A percentile compares a stretch with the other conserved stretches of the same genome.
Evolutionary conservation across 2,797 vertebrate species (phyloP).

Genomic region (Oreortyx pictus): DNA sequence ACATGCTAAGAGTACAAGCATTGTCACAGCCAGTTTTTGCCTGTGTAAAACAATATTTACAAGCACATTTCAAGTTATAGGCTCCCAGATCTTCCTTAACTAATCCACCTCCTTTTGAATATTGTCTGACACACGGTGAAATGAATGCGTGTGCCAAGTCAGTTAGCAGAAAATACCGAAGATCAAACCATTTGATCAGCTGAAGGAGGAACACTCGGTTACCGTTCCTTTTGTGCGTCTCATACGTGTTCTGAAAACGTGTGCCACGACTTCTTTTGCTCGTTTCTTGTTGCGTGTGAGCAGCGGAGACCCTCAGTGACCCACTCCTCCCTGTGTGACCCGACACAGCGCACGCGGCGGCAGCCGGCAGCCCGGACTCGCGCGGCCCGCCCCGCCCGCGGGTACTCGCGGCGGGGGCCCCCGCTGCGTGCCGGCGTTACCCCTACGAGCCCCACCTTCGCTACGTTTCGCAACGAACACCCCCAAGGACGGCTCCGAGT

Average conservation of each 20-base stretch:
- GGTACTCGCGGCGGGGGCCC: too few relatives aligned
- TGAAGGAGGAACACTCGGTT: rapidly evolving
- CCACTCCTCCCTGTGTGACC: too few relatives aligned
- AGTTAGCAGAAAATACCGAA: rapidly evolving
- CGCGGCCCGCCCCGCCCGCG: rapidly evolving
- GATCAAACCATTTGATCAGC: rapidly evolving
- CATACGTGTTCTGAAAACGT: rapidly evolving
- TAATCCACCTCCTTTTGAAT: neutral
- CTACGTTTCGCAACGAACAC: rapidly evolving
- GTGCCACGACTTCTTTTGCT: rapidly evolving
- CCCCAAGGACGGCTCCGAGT: rapidly evolving
- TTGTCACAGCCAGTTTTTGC: rapidly evolving
- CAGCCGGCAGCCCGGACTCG: rapidly evolving
- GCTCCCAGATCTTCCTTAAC: rapidly evolving
- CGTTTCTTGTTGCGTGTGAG: rapidly evolving
- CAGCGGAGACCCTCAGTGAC: rapidly evolving
- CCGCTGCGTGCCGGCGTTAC: too few relatives aligned
- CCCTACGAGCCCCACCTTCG: rapidly evolving
- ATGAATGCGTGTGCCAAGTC: rapidly evolving
- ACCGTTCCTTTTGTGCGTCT: rapidly evolving
- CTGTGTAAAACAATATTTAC: neutral
- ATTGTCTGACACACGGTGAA: neutral
- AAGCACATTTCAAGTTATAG: neutral
- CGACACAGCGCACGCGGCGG: too few relatives aligned
- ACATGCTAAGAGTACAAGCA: neutral